Evolutionary conservation across 2,797 vertebrate species (phyloP).

Genomic region (Pseudochirops cupreus): DNA sequence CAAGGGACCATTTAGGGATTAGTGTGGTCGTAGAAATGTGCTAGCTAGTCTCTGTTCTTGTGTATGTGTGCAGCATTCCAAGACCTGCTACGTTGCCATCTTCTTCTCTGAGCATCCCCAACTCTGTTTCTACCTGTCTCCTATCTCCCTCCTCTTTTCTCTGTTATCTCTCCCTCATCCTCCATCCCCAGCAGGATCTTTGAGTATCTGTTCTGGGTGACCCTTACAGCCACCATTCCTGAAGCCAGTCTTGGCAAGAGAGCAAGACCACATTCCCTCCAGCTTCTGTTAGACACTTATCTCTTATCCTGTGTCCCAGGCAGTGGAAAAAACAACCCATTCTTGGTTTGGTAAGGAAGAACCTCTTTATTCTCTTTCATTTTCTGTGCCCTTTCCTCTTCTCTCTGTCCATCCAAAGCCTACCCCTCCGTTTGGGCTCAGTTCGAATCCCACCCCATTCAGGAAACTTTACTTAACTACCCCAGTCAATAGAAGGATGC

Average conservation of each 20-base stretch:
- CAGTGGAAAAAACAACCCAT: not conserved
- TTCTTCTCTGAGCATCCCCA: not conserved
- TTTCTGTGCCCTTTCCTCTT: not conserved
- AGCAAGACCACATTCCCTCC: not conserved
- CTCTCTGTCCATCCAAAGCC: not conserved
- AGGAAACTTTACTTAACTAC: not conserved
- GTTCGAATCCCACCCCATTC: not conserved
- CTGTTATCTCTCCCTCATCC: not conserved
- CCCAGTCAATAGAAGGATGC: not conserved
- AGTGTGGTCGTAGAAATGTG: slow-evolving; percentile 61
- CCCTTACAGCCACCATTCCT: not conserved
- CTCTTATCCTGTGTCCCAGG: not conserved
- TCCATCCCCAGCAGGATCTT: not conserved
- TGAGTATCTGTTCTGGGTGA: not conserved
- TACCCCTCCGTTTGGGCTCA: not conserved
- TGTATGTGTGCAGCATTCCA: slow-evolving; percentile 14
- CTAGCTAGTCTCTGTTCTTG: slow-evolving; percentile 66
- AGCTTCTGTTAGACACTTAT: not conserved
- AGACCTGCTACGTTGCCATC: not conserved
- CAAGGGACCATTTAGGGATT: slow-evolving; percentile 39
- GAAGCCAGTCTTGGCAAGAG: not conserved
- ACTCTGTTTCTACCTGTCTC: not conserved
- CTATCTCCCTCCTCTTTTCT: not conserved
- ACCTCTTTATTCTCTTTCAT: not conserved
- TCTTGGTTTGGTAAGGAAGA: not conserved